Evolutionary conservation across 2,888 invertebrate genomes (phyloP).

Genomic region (Lycaena phlaeas): DNA sequence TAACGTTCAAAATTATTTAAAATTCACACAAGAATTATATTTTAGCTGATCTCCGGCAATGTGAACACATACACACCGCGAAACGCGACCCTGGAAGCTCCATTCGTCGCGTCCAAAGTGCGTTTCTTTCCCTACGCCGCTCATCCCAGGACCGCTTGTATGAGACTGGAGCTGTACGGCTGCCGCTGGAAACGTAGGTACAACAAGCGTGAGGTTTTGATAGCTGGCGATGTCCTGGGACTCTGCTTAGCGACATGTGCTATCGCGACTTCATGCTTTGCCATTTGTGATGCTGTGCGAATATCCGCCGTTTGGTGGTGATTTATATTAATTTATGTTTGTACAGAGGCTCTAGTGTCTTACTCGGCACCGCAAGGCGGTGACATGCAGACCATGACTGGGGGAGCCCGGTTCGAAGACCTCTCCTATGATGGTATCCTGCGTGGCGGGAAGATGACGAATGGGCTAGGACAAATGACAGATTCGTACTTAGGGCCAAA

Average conservation of each 20-base stretch:
- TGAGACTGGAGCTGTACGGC: constrained; percentile 93
- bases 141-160: constrained; percentile 90
- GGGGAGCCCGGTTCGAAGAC: constrained; percentile 81
- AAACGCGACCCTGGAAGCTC: constrained; percentile 82
- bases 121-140: constrained; percentile 91
- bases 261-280: constrained; percentile 13
- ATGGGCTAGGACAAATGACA: constrained; percentile 87
- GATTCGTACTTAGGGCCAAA: constrained; percentile 82
- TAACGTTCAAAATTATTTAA: too few relatives aligned
- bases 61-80: constrained; percentile 83
- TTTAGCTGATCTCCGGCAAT: constrained; percentile 82
- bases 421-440: constrained; percentile 84
- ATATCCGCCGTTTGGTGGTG: constrained; percentile 28
- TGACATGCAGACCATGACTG: constrained; percentile 74
- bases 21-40: not conserved
- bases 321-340: constrained; percentile 35
- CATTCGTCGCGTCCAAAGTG: constrained; percentile 88
- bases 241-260: constrained; percentile 32
- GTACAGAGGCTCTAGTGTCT: constrained; percentile 76
- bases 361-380: constrained; percentile 80
- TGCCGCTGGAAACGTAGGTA: constrained; percentile 77
- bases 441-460: constrained; percentile 67
- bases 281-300: constrained; percentile 18
- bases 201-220: constrained; percentile 26
- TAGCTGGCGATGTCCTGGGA: constrained; percentile 46